A percentile compares a stretch with the other conserved stretches of the same genome.
Conservation (phyloP, 2,888 invertebrate genomes). For the Rotaria magnacalcarata region DNA sequence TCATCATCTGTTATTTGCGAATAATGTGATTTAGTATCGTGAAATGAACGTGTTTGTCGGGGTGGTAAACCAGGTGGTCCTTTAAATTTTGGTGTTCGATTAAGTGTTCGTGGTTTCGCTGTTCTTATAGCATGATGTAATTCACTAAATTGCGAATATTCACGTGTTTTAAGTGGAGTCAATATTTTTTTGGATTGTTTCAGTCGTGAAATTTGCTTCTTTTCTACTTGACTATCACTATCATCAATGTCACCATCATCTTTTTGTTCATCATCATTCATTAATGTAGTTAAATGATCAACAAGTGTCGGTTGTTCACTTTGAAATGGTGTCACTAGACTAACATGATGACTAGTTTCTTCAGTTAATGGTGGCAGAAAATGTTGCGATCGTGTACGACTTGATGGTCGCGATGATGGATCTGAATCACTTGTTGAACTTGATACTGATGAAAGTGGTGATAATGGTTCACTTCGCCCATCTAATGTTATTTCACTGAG, state of each 20-base stretch:
- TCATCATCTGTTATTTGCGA: constrained; percentile 1
- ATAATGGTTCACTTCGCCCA: neutral
- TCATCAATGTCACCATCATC: neutral
- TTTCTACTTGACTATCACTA: neutral
- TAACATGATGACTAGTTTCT: neutral
- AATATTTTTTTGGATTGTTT: neutral
- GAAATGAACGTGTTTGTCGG: neutral
- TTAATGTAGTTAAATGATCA: neutral
- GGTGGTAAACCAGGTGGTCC: constrained; percentile 4
- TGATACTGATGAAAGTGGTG: constrained; percentile 34
- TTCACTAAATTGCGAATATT: neutral
- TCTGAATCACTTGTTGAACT: neutral
- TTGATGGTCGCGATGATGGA: neutral
- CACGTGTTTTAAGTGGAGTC: constrained; percentile 6
- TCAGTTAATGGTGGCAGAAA: neutral
- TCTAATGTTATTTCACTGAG: neutral
- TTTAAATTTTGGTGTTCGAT: constrained; percentile 10
- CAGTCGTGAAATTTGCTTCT: neutral
- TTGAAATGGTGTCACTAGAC: neutral
- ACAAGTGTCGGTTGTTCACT: neutral
- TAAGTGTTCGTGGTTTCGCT: neutral
- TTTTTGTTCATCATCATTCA: neutral
- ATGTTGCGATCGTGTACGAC: neutral
- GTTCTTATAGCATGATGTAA: neutral
- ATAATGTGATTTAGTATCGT: neutral